Base-by-base conservation (phyloP, 2,888 invertebrate genomes). In the Phoronis australis region DNA sequence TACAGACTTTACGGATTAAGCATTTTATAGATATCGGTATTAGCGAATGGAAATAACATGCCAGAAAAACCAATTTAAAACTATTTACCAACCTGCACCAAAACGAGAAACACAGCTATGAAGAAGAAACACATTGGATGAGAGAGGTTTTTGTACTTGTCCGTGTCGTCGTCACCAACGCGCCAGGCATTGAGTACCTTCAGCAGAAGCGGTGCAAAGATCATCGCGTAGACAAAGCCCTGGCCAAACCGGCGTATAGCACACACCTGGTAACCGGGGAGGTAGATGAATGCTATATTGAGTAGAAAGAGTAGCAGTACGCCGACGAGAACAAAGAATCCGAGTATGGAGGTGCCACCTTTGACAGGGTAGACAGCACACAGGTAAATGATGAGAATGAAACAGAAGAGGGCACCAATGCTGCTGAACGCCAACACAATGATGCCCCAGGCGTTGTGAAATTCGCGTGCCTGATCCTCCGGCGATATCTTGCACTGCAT, bases 111-210 rank as follows among this genome's bases (percentile, higher is more conserved):
- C 2, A 72, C 40, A 0, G 75, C 68, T 12, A 75, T 64, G 37
- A 73, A 62, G 47, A 78, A 65, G 3, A 79, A 65, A 1, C 76
- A 75, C 41, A 68, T 58, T 2, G 78, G 77, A 24, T 68, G 68
- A 0, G 74, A 71, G 37, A 76, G 59, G 35, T 69, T 62, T 54
- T 62, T 62, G 59, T 68, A 67, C 52, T 64, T 65, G 23, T 62
- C 61, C 49, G 64, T 54, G 47, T 67, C 59, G 37, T 64, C 60
- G 51, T 70, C 64, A 44, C 60, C 49, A 0, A 71, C 60, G n/a
- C 78, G 55, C 75, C 77, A 78, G 44, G 69, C 71, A 57, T 77
- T 77, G 9, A 78, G 66, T 18, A 75, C 69, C 54, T 78, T 78
- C 2, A 79, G 72, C 51, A 80, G 65, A 58, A 79, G 68, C 3